phyloP scores from a whole-genome alignment of 1,140 invertebrate genomes.

The Drosophila pachea region DNA sequence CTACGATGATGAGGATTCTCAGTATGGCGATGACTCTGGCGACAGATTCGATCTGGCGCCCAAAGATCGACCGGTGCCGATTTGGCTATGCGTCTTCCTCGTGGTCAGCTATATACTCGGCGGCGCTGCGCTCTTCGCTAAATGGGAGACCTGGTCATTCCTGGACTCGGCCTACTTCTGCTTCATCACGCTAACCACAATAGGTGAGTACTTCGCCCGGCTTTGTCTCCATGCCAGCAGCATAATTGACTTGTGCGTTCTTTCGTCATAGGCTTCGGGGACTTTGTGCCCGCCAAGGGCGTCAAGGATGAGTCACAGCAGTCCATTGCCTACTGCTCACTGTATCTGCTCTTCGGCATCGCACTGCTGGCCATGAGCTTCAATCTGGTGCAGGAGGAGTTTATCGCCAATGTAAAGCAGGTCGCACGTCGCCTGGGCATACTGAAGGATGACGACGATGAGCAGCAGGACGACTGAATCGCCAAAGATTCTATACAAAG shows the following conservation, averaged over 20 bases:
- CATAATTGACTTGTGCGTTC: background rate
- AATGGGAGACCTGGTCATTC: conserved; percentile 93
- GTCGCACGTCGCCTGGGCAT: conserved; percentile 91
- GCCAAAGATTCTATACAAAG: background rate
- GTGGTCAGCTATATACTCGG: conserved; percentile 93
- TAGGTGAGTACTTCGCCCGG: conserved; percentile 80
- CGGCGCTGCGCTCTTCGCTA: conserved; percentile 90
- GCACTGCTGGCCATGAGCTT: conserved; percentile 99
- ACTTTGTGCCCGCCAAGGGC: conserved; percentile 93
- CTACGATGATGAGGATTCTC: conserved; percentile 78
- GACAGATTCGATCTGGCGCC: conserved; percentile 73
- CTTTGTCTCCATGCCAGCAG: background rate
- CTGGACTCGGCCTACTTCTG: conserved; percentile 96
- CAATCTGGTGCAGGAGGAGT: conserved; percentile 96
- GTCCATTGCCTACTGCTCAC: conserved; percentile 93
- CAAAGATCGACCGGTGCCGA: conserved; percentile 86
- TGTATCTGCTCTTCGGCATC: conserved; percentile 97
- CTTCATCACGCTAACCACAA: conserved; percentile 96
- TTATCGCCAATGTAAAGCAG: conserved; percentile 91
- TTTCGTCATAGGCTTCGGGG: conserved; percentile 86
- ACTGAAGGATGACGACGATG: conserved; percentile 86
- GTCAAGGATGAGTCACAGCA: conserved; percentile 85
- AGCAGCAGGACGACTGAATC: conserved; percentile 69
- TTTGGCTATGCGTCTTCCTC: conserved; percentile 93
- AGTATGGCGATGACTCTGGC: conserved; percentile 81